Conservation (phyloP, 2,113 vertebrate species). For the Formicarius rufipectus region DNA sequence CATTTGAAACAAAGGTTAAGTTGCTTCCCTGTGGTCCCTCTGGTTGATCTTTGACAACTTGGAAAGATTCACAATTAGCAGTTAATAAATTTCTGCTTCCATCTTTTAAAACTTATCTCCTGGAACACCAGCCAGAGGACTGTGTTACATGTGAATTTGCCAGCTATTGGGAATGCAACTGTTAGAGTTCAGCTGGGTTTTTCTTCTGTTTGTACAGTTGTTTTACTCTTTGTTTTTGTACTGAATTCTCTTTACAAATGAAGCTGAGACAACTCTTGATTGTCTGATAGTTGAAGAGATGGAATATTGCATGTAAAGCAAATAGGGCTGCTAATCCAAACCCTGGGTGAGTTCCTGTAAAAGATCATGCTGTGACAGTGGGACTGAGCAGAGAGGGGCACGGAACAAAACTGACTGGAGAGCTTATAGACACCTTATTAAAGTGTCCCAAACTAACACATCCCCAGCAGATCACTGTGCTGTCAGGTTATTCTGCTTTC, state of each 20-base stretch:
- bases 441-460: not conserved
- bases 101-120: not conserved
- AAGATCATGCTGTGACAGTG: not conserved
- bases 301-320: not conserved
- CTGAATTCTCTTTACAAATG: not conserved
- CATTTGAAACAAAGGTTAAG: not conserved
- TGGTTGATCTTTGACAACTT: not conserved
- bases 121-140: not conserved
- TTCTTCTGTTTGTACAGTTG: not conserved
- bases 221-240: not conserved
- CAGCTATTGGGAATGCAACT: not conserved
- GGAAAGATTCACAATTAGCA: not conserved
- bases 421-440: not conserved
- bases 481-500: not conserved
- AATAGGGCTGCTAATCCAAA: not conserved
- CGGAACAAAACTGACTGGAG: not conserved
- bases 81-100: not conserved
- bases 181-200: not conserved
- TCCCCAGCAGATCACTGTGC: rapidly evolving
- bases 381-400: not conserved
- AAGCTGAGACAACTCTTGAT: not conserved
- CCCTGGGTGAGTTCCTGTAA: rapidly evolving
- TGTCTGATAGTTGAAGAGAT: not conserved
- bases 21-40: not conserved
- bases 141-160: not conserved